Percentiles rank a stretch among this genome's conserved stretches.
These are phyloP conservation scores for Folsomia candida DNA, from an alignment of 2,888 invertebrate genomes.

Conservation along the genomic window DNA sequence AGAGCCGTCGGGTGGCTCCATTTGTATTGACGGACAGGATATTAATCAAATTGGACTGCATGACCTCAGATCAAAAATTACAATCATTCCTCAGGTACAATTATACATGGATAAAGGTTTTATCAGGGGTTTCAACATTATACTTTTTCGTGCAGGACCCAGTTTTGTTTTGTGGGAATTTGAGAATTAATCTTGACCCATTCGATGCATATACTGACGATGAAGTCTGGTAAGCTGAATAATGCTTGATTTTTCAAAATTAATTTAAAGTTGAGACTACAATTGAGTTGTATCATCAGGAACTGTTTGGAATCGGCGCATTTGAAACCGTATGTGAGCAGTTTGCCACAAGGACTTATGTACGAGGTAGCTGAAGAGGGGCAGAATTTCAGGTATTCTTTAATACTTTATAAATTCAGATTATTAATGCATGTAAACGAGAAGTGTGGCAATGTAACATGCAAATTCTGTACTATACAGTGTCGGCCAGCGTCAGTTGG, in stretches of 20 bases:
- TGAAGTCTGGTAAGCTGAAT: constrained; percentile 89
- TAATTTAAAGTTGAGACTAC: too few species aligned
- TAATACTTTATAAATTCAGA: not conserved
- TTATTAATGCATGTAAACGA: too few species aligned
- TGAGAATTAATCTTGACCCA: constrained; percentile 90
- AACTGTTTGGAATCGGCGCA: constrained; percentile 83
- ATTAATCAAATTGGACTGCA: constrained; percentile 80
- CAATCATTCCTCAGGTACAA: constrained; percentile 66
- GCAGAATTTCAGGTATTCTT: constrained; percentile 64
- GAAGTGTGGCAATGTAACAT: too few species aligned
- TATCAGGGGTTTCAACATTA: not conserved
- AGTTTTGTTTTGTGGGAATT: constrained; percentile 85
- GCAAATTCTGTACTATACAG: not conserved
- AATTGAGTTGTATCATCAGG: too few species aligned
- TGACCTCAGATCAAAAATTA: constrained; percentile 75
- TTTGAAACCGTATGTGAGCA: constrained; percentile 76
- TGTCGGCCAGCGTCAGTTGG: constrained; percentile 45
- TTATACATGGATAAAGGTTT: too few species aligned
- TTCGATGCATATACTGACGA: constrained; percentile 74
- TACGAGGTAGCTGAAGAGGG: constrained; percentile 88
- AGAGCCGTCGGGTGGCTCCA: constrained; percentile 76
- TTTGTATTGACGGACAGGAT: constrained; percentile 79
- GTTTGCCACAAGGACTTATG: constrained; percentile 71
- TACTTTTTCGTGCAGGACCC: constrained; percentile 67
- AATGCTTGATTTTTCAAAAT: too few species aligned